Evolutionary conservation across 2,797 vertebrate genomes (phyloP).

Genomic region (Eulemur mongoz): DNA sequence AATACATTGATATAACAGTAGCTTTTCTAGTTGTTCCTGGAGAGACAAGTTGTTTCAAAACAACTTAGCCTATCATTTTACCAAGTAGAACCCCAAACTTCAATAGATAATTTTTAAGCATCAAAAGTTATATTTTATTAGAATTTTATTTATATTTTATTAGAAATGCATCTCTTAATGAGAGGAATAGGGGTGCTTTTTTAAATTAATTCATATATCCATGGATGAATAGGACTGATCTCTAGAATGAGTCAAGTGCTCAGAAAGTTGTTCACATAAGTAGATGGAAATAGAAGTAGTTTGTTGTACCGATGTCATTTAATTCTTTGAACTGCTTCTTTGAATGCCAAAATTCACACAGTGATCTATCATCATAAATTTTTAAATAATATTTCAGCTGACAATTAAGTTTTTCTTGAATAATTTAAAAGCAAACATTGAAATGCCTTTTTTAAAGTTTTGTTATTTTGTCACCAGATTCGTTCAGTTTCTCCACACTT

Average conservation of each 20-base stretch:
- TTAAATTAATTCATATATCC: not conserved
- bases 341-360: slow-evolving; percentile 9
- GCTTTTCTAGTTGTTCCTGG: not conserved
- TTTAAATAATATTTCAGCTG: slow-evolving; percentile 44
- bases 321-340: slow-evolving; percentile 33
- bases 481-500: not conserved
- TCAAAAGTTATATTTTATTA: not conserved
- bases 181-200: not conserved
- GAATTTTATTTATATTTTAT: not conserved
- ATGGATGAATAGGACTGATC: not conserved
- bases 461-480: slow-evolving; percentile 23
- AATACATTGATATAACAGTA: not conserved
- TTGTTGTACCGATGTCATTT: not conserved
- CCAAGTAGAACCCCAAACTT: not conserved
- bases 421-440: slow-evolving; percentile 12
- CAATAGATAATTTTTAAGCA: not conserved
- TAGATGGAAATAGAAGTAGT: not conserved
- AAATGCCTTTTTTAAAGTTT: not conserved
- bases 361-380: not conserved
- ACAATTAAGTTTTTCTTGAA: slow-evolving; percentile 58
- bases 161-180: not conserved
- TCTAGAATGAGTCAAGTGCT: not conserved
- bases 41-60: not conserved
- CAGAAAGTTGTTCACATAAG: slow-evolving; percentile 42
- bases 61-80: not conserved